Conservation (phyloP, 2,113 vertebrate genomes). For the Megaptera novaeangliae region DNA sequence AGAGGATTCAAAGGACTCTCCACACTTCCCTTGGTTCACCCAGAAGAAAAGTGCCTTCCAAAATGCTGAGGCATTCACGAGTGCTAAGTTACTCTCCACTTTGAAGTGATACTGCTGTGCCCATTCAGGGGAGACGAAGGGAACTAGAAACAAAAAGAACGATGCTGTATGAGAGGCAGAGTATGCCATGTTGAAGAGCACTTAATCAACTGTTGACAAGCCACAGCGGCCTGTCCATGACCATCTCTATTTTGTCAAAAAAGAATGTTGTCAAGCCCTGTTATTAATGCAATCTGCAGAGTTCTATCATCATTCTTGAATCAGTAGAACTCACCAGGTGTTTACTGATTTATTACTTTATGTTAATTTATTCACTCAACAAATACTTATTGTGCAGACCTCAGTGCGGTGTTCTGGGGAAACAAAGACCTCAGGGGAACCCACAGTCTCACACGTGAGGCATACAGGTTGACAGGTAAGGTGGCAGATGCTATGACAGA, state of each 20-base stretch:
- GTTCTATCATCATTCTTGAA: neutral
- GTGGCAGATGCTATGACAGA: neutral
- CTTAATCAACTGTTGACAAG: neutral
- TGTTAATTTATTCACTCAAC: neutral
- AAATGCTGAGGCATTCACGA: neutral
- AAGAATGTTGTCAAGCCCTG: neutral
- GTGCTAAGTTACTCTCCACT: neutral
- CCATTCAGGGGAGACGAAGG: neutral
- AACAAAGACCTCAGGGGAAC: neutral
- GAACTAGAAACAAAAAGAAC: neutral
- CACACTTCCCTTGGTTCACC: neutral
- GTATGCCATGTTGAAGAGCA: neutral
- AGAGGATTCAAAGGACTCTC: conserved; percentile 32
- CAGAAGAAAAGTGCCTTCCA: conserved; percentile 4
- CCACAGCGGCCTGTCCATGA: neutral
- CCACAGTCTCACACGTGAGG: neutral
- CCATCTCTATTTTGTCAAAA: neutral
- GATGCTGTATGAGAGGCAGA: neutral
- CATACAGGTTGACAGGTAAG: neutral
- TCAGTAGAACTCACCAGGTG: neutral
- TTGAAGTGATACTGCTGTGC: neutral
- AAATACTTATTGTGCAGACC: neutral
- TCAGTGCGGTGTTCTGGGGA: neutral
- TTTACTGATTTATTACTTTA: neutral
- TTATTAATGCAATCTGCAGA: neutral